A percentile compares a stretch with the other conserved stretches of the same genome.
Conservation (phyloP, 2,113 vertebrate species). For the Mesembrinibis cayennensis region DNA sequence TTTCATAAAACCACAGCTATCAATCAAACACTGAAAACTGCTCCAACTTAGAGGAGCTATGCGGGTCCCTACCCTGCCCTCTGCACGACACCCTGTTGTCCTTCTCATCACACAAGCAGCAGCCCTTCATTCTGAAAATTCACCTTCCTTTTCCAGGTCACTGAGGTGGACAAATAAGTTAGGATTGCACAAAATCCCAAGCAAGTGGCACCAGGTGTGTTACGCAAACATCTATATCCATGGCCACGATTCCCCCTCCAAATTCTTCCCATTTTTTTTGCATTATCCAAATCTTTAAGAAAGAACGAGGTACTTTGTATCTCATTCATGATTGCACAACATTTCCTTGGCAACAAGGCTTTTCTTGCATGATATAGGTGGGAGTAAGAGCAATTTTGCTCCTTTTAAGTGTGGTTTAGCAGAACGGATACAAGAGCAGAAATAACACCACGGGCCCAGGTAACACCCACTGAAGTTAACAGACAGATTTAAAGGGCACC, state of each 20-base stretch:
- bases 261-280: neutral
- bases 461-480: neutral
- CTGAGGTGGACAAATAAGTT: neutral
- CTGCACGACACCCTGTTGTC: neutral
- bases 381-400: neutral
- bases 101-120: neutral
- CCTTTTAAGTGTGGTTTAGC: neutral
- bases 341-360: conserved; percentile 23
- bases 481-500: neutral
- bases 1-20: neutral
- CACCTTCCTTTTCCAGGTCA: neutral
- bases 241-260: neutral
- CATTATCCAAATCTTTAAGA: neutral
- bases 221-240: neutral
- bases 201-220: neutral
- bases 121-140: neutral
- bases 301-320: neutral
- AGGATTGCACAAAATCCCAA: neutral
- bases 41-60: neutral
- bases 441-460: neutral
- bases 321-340: neutral
- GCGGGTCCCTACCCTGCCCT: neutral
- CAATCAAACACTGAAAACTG: neutral
- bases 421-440: neutral
- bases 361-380: neutral